phyloP scores from a whole-genome alignment of 92 coral and sea anemone species.

The Porites divaricata region DNA sequence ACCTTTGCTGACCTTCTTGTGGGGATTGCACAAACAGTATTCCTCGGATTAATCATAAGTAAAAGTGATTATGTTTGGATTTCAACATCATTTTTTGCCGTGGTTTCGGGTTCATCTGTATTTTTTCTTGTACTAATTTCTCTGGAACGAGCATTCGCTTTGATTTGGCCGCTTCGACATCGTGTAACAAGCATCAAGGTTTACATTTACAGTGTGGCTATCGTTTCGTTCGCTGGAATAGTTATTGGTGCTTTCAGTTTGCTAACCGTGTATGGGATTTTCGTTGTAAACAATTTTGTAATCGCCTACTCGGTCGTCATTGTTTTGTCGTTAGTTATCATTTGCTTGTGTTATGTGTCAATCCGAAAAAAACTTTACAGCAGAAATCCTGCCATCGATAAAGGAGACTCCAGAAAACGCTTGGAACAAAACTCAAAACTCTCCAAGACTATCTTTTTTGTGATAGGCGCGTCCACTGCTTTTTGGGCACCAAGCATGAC shows the following conservation, averaged over 20 bases:
- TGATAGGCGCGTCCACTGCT: not conserved
- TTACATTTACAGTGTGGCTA: not conserved
- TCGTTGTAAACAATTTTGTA: not conserved
- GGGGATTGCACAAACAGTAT: not conserved
- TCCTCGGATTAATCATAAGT: not conserved
- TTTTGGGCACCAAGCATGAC: not conserved
- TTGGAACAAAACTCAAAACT: not conserved
- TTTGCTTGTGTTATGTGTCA: not conserved
- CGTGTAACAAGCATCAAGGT: not conserved
- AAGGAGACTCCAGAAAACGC: not conserved
- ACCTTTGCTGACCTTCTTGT: conserved; percentile 11
- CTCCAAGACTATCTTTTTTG: not conserved
- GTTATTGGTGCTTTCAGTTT: not conserved
- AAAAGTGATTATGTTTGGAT: no score
- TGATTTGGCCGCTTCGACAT: conserved; percentile 17
- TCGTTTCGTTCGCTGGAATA: not conserved
- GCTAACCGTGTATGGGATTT: not conserved
- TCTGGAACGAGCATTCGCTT: not conserved
- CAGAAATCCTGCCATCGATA: not conserved
- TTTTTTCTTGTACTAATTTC: not conserved
- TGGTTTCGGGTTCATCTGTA: not conserved
- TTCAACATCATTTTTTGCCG: not conserved
- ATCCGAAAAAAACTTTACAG: not conserved
- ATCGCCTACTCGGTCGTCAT: not conserved
- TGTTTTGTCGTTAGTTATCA: not conserved